Conservation (phyloP, 2,797 vertebrate species). For the Prunella strophiata region DNA sequence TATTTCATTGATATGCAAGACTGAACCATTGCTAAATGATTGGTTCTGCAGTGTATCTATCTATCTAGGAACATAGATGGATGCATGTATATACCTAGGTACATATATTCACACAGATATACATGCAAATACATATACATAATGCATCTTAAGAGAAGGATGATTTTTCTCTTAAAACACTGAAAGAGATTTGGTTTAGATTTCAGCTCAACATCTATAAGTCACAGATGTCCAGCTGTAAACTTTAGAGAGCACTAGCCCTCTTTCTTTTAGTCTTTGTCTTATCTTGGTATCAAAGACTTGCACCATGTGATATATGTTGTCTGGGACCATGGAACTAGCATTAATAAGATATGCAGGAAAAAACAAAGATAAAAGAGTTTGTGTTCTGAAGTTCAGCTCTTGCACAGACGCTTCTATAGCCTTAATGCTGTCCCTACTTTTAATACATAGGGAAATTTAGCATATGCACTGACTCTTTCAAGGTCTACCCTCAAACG, state of each 20-base stretch:
- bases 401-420: background rate
- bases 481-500: background rate
- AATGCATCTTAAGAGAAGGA: background rate
- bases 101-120: background rate
- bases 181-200: background rate
- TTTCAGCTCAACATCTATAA: background rate
- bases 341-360: background rate
- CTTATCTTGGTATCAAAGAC: slow-evolving; percentile 45
- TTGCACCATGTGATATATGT: background rate
- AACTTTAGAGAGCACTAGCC: background rate
- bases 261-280: background rate
- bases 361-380: slow-evolving; percentile 48
- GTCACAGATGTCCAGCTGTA: slow-evolving; percentile 17
- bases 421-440: background rate
- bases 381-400: background rate
- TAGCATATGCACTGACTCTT: background rate
- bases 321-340: background rate
- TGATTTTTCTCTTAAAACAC: slow-evolving; percentile 2
- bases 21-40: background rate
- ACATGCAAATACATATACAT: background rate
- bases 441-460: background rate
- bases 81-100: background rate
- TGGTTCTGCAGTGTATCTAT: background rate
- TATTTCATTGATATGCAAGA: background rate
- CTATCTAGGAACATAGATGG: background rate